Conservation (phyloP, 2,113 vertebrate genomes). For the Talpa occidentalis region DNA sequence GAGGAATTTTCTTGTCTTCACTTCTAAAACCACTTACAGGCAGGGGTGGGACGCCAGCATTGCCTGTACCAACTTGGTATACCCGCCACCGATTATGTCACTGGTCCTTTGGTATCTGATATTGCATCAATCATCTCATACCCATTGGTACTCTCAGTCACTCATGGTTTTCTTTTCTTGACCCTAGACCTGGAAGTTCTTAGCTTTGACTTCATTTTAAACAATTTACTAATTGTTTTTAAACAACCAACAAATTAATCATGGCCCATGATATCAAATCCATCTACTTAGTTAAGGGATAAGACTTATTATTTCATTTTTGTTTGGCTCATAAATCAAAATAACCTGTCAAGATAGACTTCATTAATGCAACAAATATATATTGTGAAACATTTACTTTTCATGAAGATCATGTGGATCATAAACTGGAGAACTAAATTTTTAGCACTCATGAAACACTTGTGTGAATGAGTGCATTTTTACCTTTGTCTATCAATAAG, state of each 20-base stretch:
- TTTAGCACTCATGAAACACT: background rate
- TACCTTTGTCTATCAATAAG: background rate
- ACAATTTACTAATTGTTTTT: background rate
- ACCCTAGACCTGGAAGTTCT: background rate
- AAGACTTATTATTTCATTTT: constrained; percentile 13
- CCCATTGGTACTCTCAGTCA: background rate
- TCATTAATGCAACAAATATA: background rate
- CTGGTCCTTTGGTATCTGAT: too few species aligned
- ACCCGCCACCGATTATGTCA: fast-evolving
- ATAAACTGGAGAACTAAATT: background rate
- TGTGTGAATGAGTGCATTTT: background rate
- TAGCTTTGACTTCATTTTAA: background rate
- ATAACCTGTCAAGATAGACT: background rate
- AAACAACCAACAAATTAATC: background rate
- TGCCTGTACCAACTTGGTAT: background rate
- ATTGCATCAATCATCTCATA: background rate
- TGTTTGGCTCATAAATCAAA: background rate
- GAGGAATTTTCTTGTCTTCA: background rate
- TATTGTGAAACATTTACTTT: background rate
- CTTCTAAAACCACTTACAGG: background rate
- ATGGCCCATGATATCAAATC: background rate
- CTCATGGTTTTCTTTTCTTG: background rate
- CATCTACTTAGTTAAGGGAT: background rate
- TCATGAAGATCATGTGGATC: background rate
- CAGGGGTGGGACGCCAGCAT: background rate